A percentile compares a stretch with the other conserved stretches of the same genome.
These are phyloP conservation scores for Drosophila virilis DNA, from an alignment of 1,140 invertebrate genomes.

Conservation along the genomic window DNA sequence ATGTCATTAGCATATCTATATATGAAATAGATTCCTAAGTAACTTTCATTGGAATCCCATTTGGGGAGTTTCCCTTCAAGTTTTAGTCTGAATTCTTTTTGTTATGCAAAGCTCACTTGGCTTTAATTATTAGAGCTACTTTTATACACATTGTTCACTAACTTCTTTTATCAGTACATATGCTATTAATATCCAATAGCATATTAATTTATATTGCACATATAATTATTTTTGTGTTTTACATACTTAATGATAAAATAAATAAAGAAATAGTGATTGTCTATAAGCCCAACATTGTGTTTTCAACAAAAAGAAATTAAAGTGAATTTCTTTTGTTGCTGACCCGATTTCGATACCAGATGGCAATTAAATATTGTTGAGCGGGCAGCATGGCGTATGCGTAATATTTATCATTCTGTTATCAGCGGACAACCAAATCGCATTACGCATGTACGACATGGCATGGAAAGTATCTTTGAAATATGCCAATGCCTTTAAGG, in stretches of 20 bases:
- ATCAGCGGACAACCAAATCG: slow-evolving; percentile 44
- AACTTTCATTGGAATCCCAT: too few relatives aligned
- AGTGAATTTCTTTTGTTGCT: slow-evolving; percentile 2
- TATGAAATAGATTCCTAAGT: too few relatives aligned
- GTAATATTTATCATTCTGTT: slow-evolving; percentile 26
- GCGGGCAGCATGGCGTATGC: slow-evolving; percentile 29
- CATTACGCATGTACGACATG: slow-evolving; percentile 60
- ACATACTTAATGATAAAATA: background rate
- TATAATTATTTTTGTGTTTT: too few relatives aligned
- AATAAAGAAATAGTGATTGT: background rate
- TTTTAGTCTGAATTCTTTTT: too few relatives aligned
- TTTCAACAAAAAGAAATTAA: background rate
- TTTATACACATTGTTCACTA: too few relatives aligned
- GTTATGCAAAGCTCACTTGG: too few relatives aligned
- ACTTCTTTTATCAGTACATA: too few relatives aligned
- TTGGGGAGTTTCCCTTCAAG: too few relatives aligned
- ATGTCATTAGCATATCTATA: too few relatives aligned
- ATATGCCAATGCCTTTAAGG: slow-evolving; percentile 32
- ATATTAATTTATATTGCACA: too few relatives aligned
- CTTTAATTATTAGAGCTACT: too few relatives aligned
- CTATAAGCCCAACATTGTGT: background rate
- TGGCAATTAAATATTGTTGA: slow-evolving; percentile 18
- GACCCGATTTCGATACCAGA: background rate
- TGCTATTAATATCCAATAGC: too few relatives aligned
- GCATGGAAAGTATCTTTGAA: background rate